Conservation (phyloP, 2,113 vertebrate genomes). For the Vimba vimba region DNA sequence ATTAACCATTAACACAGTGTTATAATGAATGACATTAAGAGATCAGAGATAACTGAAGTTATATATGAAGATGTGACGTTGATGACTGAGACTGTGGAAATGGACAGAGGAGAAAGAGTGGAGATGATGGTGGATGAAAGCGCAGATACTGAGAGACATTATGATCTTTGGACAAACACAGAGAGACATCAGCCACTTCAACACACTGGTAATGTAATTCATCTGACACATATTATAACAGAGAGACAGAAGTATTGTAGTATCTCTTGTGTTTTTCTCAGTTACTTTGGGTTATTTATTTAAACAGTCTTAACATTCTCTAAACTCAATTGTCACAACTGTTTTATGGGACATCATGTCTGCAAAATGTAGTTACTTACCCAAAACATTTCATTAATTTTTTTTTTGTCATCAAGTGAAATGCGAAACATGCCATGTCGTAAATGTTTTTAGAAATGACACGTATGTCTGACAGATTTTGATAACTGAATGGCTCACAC, state of each 20-base stretch:
- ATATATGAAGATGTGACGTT: neutral
- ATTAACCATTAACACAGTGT: neutral
- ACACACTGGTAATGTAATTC: neutral
- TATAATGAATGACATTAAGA: neutral
- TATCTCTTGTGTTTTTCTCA: neutral
- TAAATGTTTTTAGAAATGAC: too few relatives aligned
- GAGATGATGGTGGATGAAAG: constrained; percentile 16
- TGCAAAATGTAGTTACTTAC: too few relatives aligned
- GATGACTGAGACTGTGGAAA: neutral
- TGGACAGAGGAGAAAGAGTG: constrained; percentile 5
- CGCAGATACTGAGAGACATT: neutral
- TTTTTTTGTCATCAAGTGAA: too few relatives aligned
- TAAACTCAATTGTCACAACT: neutral
- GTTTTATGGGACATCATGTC: neutral
- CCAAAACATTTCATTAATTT: too few relatives aligned
- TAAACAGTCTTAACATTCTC: neutral
- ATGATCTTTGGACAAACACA: neutral
- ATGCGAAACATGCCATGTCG: too few relatives aligned
- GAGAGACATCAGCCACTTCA: neutral
- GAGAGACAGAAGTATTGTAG: neutral
- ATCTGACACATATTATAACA: neutral
- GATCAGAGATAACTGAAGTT: neutral
- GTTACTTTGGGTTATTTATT: neutral
- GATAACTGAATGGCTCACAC: too few relatives aligned
- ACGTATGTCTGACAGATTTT: too few relatives aligned